phyloP scores from a whole-genome alignment of 2,888 invertebrate genomes.

The Drosophila planitibia region DNA sequence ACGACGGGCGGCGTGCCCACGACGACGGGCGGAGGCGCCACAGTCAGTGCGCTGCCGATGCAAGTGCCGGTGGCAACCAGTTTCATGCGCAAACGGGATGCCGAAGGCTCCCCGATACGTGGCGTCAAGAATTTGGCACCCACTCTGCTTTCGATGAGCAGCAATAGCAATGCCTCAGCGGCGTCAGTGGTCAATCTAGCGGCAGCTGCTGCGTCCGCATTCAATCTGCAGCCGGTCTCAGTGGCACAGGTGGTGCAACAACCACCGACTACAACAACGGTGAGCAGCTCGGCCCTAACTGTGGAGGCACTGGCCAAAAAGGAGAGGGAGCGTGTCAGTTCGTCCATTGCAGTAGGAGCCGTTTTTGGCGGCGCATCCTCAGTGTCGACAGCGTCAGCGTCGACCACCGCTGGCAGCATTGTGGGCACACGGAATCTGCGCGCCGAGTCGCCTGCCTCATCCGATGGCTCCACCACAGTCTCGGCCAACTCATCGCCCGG shows the following conservation, averaged over 20 bases:
- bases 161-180: constrained; percentile 35
- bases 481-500: constrained; percentile 94
- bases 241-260: constrained; percentile 46
- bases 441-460: constrained; percentile 84
- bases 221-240: constrained; percentile 63
- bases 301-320: constrained; percentile 77
- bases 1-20: constrained; percentile 73
- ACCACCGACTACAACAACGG: constrained; percentile 34
- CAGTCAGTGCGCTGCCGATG: constrained; percentile 60
- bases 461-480: constrained; percentile 92
- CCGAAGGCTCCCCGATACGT: constrained; percentile 89
- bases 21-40: constrained; percentile 59
- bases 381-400: constrained; percentile 31
- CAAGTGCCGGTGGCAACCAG: constrained; percentile 80
- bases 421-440: constrained; percentile 67
- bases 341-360: constrained; percentile 24
- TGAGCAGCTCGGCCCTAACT: constrained; percentile 55
- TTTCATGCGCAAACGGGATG: constrained; percentile 94
- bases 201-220: constrained; percentile 50
- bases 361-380: constrained; percentile 40
- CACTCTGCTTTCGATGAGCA: constrained; percentile 83
- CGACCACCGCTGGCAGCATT: constrained; percentile 40
- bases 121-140: constrained; percentile 88
- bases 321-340: constrained; percentile 61
- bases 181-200: constrained; percentile 40